Conservation (phyloP, 2,888 invertebrate genomes). For the Pegoplata infirma region DNA sequence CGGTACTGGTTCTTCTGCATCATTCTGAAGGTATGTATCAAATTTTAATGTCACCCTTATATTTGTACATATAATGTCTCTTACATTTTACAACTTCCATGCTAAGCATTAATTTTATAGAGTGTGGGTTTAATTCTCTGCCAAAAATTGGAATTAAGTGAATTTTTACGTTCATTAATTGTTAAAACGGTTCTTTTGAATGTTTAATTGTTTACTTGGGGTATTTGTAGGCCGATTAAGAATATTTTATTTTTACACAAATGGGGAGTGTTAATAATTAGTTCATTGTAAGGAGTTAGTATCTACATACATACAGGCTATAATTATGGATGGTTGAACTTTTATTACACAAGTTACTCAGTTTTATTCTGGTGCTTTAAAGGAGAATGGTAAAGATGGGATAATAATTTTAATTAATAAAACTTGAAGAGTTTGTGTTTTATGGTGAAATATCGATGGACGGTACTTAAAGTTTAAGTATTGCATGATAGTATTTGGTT, state of each 20-base stretch:
- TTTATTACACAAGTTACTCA: too few species aligned
- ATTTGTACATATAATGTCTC: background rate
- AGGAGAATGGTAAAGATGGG: too few species aligned
- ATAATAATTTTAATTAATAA: too few species aligned
- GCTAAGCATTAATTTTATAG: constrained; percentile 68
- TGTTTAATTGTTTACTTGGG: constrained; percentile 56
- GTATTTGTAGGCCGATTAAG: constrained; percentile 56
- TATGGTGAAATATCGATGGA: too few species aligned
- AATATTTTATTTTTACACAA: constrained; percentile 10
- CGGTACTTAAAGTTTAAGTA: too few species aligned
- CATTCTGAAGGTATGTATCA: too few species aligned
- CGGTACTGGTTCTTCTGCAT: too few species aligned
- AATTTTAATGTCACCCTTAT: background rate
- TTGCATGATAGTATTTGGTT: too few species aligned
- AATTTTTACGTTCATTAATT: constrained; percentile 76
- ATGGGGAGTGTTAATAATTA: constrained; percentile 49
- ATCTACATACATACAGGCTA: too few species aligned
- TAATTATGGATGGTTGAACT: background rate
- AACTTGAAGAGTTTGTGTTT: too few species aligned
- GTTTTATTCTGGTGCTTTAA: too few species aligned
- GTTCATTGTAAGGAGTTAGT: constrained; percentile 28
- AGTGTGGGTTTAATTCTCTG: constrained; percentile 70
- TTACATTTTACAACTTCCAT: background rate
- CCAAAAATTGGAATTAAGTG: constrained; percentile 76
- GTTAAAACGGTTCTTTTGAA: constrained; percentile 51